Conservation (phyloP, 2,888 invertebrate species). For the Apamea anceps region DNA sequence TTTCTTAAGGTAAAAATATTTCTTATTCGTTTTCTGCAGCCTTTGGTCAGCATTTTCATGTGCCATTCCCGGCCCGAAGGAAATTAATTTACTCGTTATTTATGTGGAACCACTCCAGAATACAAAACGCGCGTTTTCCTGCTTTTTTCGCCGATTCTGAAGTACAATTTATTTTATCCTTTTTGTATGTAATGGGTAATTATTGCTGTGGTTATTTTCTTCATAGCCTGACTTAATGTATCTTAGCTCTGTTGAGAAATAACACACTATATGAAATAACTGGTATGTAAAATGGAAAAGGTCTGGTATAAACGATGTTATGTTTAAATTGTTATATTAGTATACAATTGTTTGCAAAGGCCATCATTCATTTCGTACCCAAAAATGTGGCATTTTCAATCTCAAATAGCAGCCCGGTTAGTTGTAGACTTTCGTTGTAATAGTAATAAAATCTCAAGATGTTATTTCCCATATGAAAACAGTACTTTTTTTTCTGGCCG, state of each 20-base stretch:
- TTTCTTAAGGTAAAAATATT: slow-evolving; percentile 14
- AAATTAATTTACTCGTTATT: slow-evolving; percentile 63
- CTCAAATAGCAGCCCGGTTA: not conserved
- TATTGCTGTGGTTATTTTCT: slow-evolving; percentile 21
- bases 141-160: slow-evolving; percentile 31
- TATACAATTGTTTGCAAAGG: not conserved
- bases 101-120: slow-evolving; percentile 46
- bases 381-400: not conserved
- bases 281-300: not conserved
- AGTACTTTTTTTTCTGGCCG: not conserved
- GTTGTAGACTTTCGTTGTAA: too few species aligned
- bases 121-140: slow-evolving; percentile 47
- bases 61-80: slow-evolving; percentile 23
- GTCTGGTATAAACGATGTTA: not conserved
- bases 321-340: not conserved
- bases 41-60: slow-evolving; percentile 38
- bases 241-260: not conserved
- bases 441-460: too few species aligned
- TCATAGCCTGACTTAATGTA: not conserved
- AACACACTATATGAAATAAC: too few species aligned
- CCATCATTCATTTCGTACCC: not conserved
- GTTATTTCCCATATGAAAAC: not conserved
- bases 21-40: slow-evolving; percentile 24
- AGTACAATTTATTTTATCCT: slow-evolving; percentile 33
- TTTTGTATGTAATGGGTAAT: slow-evolving; percentile 17